phyloP scores from a whole-genome alignment of 2,797 vertebrate species.

The Yasuhikotakia modesta region DNA sequence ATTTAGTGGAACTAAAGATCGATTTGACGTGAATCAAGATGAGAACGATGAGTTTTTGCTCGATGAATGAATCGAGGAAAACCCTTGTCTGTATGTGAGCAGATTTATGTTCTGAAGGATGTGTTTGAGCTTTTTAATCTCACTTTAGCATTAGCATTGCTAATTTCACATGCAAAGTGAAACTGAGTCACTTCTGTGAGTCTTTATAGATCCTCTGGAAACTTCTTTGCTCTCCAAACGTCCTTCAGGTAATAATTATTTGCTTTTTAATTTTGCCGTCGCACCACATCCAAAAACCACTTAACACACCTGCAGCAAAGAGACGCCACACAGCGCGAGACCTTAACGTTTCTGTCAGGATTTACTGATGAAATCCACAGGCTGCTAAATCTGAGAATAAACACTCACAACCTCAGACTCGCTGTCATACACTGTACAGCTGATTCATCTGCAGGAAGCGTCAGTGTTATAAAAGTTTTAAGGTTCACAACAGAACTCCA shows the following conservation, averaged over 20 bases:
- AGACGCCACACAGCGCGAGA: background rate
- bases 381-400: conserved; percentile 26
- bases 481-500: background rate
- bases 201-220: conserved; percentile 25
- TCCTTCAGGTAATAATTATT: conserved; percentile 39
- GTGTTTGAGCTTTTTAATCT: conserved; percentile 3
- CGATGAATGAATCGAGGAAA: no score
- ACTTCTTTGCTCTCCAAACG: conserved; percentile 26
- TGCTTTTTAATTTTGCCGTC: conserved; percentile 31
- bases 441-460: background rate
- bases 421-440: conserved; percentile 17
- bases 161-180: background rate
- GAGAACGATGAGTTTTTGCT: no score
- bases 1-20: no score
- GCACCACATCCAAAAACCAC: conserved; percentile 18
- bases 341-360: conserved; percentile 47
- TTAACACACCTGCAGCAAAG: conserved; percentile 36
- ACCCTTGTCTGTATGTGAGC: background rate
- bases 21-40: no score
- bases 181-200: background rate
- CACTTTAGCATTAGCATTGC: conserved; percentile 22
- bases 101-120: background rate
- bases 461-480: background rate
- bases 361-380: conserved; percentile 45
- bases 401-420: conserved; percentile 16